phyloP scores from a whole-genome alignment of 2,888 invertebrate genomes.

The Phortica magna region DNA sequence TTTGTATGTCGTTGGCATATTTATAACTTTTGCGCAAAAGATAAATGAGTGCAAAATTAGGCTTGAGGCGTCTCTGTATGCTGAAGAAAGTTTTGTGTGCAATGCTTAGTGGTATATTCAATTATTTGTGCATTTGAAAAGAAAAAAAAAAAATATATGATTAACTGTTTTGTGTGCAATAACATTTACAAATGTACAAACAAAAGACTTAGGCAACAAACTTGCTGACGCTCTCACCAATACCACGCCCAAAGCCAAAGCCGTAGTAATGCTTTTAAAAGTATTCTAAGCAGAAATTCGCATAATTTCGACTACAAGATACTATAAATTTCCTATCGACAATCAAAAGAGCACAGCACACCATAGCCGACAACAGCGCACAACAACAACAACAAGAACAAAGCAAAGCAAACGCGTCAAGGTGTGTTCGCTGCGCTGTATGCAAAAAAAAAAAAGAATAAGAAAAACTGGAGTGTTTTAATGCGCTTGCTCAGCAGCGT shows the following conservation, averaged over 20 bases:
- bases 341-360: not conserved
- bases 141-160: not conserved
- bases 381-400: not conserved
- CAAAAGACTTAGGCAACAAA: slow-evolving; percentile 70
- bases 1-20: slow-evolving; percentile 10
- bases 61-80: not conserved
- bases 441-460: not conserved
- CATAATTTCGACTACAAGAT: slow-evolving; percentile 6
- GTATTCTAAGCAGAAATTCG: not conserved
- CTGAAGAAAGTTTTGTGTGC: not conserved
- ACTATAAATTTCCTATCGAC: slow-evolving; percentile 22
- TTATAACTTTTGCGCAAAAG: slow-evolving; percentile 12
- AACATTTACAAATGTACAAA: slow-evolving; percentile 25
- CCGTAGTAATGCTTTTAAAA: not conserved
- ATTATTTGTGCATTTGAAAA: not conserved
- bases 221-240: slow-evolving; percentile 43
- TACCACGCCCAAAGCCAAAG: slow-evolving; percentile 3
- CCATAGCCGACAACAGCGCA: too few relatives aligned
- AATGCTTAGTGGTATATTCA: too few relatives aligned
- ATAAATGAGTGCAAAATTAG: slow-evolving; percentile 11
- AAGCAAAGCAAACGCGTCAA: too few relatives aligned
- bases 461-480: not conserved
- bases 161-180: not conserved
- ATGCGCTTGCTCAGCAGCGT: not conserved
- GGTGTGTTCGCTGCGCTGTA: slow-evolving; percentile 13